These are phyloP conservation scores for Stichodactyla helianthus DNA, from an alignment of 64 coral and sea anemone genomes.

Conservation along the genomic window DNA sequence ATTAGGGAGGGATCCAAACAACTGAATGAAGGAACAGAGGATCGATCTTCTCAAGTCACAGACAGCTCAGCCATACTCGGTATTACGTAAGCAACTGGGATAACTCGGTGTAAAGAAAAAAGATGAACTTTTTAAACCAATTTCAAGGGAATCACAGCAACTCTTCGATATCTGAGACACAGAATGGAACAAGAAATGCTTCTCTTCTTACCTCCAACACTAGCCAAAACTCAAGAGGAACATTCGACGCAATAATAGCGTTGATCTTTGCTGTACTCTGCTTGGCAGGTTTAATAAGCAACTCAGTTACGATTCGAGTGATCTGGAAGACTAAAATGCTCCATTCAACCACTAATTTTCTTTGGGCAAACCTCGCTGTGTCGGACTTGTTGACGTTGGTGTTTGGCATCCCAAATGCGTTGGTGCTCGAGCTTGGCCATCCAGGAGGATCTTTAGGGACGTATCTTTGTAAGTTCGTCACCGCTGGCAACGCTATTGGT, in stretches of 20 bases:
- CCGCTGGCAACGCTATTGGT: background rate
- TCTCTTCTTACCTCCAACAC: background rate
- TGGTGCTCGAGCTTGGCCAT: background rate
- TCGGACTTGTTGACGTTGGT: slow-evolving; percentile 13
- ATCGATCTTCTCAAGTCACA: no score
- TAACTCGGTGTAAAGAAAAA: no score
- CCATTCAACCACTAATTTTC: slow-evolving; percentile 20
- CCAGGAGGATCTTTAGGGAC: background rate
- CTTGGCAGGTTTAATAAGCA: background rate
- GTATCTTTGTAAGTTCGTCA: slow-evolving; percentile 60
- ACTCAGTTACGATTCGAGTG: background rate
- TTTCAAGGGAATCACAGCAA: background rate
- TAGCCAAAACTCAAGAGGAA: background rate
- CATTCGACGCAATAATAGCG: background rate
- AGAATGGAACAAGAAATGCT: background rate
- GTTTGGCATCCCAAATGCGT: background rate
- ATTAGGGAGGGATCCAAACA: no score
- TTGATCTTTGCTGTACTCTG: background rate
- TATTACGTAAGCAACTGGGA: no score
- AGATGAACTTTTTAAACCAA: background rate
- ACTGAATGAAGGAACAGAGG: no score
- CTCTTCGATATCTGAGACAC: background rate
- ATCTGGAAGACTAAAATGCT: slow-evolving; percentile 9
- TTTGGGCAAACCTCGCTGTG: slow-evolving; percentile 22
- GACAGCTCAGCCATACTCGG: no score